These are phyloP conservation scores for Apamea crenata DNA, from an alignment of 2,888 invertebrate species.

Conservation along the genomic window DNA sequence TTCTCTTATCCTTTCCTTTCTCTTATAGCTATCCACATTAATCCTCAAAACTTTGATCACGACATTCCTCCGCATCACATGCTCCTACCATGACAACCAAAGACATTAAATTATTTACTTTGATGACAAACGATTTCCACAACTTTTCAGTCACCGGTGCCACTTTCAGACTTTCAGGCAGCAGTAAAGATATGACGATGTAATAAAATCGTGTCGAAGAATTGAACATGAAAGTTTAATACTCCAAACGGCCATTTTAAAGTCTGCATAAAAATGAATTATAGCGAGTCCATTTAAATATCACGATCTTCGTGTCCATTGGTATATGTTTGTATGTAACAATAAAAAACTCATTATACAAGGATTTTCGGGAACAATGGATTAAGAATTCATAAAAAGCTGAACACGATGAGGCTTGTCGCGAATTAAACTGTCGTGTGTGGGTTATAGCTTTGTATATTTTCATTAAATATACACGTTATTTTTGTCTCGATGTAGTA, in stretches of 20 bases:
- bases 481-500: neutral
- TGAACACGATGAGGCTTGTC: constrained; percentile 62
- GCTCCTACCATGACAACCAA: neutral
- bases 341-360: constrained; percentile 74
- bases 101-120: no score
- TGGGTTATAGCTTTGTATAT: constrained; percentile 1
- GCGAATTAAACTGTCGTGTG: constrained; percentile 61
- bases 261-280: neutral
- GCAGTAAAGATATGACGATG: neutral
- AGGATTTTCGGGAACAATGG: constrained; percentile 73
- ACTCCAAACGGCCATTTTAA: neutral
- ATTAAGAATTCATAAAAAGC: constrained; percentile 76
- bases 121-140: neutral
- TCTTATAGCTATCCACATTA: neutral
- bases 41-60: neutral
- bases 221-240: neutral
- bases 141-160: neutral
- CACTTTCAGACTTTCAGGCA: neutral
- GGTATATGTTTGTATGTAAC: constrained; percentile 10
- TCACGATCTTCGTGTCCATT: constrained; percentile 27
- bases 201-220: neutral
- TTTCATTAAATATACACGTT: neutral
- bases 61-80: neutral
- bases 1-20: neutral
- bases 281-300: constrained; percentile 33